A percentile compares a stretch with the other conserved stretches of the same genome.
These are phyloP conservation scores for Elephas maximus DNA, from an alignment of 2,113 vertebrate species.

Conservation along the genomic window DNA sequence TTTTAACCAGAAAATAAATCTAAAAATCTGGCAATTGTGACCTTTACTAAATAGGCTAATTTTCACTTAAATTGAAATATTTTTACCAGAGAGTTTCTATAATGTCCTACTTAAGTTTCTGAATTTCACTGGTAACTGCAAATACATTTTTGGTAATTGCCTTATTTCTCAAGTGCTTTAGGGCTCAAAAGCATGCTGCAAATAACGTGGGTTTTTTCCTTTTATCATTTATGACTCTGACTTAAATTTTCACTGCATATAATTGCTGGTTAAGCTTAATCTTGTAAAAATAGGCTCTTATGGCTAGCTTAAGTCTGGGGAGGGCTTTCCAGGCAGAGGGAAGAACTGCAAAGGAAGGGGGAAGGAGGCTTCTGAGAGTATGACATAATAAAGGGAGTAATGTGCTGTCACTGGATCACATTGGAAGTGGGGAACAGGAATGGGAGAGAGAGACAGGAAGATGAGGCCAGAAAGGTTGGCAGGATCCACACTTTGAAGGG, in stretches of 20 bases:
- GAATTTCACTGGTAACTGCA: background rate
- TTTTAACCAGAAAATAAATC: background rate
- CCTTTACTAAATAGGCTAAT: background rate
- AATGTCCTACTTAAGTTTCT: background rate
- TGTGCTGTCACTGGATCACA: background rate
- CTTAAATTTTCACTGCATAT: background rate
- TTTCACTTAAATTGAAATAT: conserved; percentile 23
- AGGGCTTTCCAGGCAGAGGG: background rate
- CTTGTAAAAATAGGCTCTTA: background rate
- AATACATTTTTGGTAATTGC: background rate
- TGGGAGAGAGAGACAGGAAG: background rate
- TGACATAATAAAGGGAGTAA: background rate
- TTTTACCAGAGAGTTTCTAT: background rate
- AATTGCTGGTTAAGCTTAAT: conserved; percentile 4
- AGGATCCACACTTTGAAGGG: background rate
- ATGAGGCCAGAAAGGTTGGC: background rate
- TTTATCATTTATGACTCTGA: background rate
- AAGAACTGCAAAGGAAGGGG: background rate
- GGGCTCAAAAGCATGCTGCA: background rate
- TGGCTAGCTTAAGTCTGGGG: background rate
- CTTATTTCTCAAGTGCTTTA: conserved; percentile 2
- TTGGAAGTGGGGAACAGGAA: background rate
- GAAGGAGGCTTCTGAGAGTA: background rate
- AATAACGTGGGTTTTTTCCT: background rate
- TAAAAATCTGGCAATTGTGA: background rate